phyloP scores from a whole-genome alignment of 2,113 vertebrate genomes.

The Ophthalmolycus amberensis region DNA sequence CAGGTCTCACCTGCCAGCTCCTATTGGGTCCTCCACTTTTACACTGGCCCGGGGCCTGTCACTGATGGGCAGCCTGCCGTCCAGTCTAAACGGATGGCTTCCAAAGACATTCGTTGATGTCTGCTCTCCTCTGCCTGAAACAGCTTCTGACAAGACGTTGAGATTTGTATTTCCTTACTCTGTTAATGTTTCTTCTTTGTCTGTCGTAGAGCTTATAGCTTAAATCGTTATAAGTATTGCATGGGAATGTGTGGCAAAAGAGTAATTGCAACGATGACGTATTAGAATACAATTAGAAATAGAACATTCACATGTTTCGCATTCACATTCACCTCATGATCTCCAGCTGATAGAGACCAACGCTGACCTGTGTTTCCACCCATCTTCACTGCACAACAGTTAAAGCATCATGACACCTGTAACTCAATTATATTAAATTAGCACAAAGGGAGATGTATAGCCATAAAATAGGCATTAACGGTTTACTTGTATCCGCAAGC shows the following conservation, averaged over 20 bases:
- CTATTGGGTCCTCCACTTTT: conserved; percentile 67
- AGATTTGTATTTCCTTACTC: conserved; percentile 57
- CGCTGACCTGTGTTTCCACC: conserved; percentile 36
- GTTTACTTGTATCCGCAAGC: conserved; percentile 70
- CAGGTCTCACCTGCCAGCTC: conserved; percentile 83
- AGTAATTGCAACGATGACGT: neutral
- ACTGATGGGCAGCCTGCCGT: conserved; percentile 79
- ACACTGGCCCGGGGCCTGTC: conserved; percentile 76
- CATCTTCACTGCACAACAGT: conserved; percentile 14
- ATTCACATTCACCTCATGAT: conserved; percentile 6
- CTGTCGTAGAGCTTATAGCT: conserved; percentile 6
- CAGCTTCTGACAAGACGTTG: conserved; percentile 70
- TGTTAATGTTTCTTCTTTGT: conserved; percentile 41
- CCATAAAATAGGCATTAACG: conserved; percentile 63
- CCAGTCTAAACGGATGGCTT: conserved; percentile 74
- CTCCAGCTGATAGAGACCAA: conserved; percentile 3
- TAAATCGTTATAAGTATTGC: neutral
- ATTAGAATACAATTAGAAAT: neutral
- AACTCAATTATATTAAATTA: conserved; percentile 69
- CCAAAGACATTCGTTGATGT: conserved; percentile 69
- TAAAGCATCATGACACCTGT: conserved; percentile 49
- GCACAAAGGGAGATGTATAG: conserved; percentile 61
- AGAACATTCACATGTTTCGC: neutral
- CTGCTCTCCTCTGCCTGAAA: conserved; percentile 63
- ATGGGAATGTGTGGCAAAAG: neutral